Evolutionary conservation across 2,888 invertebrate genomes (phyloP).

Genomic region (Scaptomyza flava): DNA sequence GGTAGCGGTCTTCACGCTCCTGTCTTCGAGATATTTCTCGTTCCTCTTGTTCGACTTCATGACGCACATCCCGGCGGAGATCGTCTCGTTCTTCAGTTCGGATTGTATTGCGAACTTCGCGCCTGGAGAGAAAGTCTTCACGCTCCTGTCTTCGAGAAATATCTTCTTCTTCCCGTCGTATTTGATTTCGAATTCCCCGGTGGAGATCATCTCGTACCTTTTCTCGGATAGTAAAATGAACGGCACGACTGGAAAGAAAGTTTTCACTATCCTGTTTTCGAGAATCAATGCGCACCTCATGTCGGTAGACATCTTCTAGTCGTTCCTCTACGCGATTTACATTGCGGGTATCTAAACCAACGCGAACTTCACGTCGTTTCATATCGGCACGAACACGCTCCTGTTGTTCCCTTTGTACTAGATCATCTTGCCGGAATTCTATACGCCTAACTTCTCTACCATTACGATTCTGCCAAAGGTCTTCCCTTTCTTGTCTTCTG

Average conservation of each 20-base stretch:
- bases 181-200: too few species aligned
- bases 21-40: slow-evolving; percentile 11
- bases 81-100: not conserved
- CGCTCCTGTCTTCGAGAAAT: slow-evolving; percentile 3
- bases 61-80: slow-evolving; percentile 3
- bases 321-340: not conserved
- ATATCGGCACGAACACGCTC: not conserved
- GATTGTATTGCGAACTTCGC: not conserved
- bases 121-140: not conserved
- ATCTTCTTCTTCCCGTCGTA: slow-evolving; percentile 2
- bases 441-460: not conserved
- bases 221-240: not conserved
- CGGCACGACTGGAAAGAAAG: not conserved
- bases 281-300: slow-evolving; percentile 1
- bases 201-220: not conserved
- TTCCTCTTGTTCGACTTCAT: not conserved
- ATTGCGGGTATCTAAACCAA: not conserved
- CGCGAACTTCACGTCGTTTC: not conserved
- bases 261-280: not conserved
- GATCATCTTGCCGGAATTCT: not conserved
- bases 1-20: slow-evolving; percentile 9
- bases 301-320: not conserved
- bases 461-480: not conserved
- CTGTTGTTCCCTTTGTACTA: not conserved
- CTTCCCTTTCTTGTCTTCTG: slow-evolving; percentile 1